phyloP scores from a whole-genome alignment of 2,797 vertebrate species.

The Taeniopygia guttata region DNA sequence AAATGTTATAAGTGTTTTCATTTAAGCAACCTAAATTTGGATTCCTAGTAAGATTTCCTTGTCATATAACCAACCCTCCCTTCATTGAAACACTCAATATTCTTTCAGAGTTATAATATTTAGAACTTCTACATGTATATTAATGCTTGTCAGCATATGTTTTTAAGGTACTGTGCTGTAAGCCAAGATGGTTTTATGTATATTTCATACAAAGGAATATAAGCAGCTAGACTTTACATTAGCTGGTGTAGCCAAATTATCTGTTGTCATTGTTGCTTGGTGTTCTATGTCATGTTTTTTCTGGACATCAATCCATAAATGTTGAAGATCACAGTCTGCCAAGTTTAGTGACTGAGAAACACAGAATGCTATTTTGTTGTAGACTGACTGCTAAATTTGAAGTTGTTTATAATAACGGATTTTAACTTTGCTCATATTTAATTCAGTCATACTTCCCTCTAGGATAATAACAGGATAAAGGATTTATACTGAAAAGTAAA shows the following conservation, averaged over 20 bases:
- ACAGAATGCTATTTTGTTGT: background rate
- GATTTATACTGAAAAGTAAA: background rate
- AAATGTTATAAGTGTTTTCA: background rate
- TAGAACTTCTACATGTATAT: background rate
- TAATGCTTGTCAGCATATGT: background rate
- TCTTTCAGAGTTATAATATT: background rate
- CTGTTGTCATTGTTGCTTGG: background rate
- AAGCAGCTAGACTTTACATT: background rate
- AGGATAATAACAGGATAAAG: background rate
- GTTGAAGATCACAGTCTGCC: background rate
- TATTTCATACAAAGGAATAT: background rate
- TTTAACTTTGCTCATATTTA: background rate
- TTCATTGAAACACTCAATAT: background rate
- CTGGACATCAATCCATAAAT: background rate
- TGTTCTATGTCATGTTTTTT: background rate
- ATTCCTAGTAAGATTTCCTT: background rate
- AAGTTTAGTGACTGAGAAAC: background rate
- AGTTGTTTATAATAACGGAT: background rate
- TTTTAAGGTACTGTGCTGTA: background rate
- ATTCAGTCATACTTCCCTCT: background rate
- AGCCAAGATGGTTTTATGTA: background rate
- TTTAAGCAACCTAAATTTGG: background rate
- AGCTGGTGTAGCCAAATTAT: background rate
- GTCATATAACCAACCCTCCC: background rate
- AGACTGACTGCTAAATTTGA: background rate